Conservation (phyloP, 2,797 vertebrate species). For the Decapterus maruadsi region DNA sequence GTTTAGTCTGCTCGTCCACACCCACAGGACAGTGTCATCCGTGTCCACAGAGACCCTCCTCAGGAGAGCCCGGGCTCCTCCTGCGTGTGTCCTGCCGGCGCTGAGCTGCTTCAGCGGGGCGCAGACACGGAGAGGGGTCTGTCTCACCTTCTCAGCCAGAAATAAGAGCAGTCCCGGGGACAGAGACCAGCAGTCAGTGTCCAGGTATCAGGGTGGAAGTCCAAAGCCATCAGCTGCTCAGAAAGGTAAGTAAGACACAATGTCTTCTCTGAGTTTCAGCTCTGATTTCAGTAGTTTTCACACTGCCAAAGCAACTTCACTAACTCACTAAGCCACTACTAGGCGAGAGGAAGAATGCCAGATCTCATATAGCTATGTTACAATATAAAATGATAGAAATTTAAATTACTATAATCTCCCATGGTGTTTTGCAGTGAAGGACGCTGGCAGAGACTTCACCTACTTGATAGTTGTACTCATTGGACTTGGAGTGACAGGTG, state of each 20-base stretch:
- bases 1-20: constrained; percentile 19
- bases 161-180: constrained; percentile 66
- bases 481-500: constrained; percentile 94
- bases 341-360: too few species aligned
- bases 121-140: constrained; percentile 51
- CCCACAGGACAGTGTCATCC: constrained; percentile 23
- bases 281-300: not conserved
- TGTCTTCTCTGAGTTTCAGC: not conserved
- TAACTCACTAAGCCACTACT: too few species aligned
- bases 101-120: constrained; percentile 24
- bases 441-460: constrained; percentile 93
- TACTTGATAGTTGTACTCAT: constrained; percentile 93
- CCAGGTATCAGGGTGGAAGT: constrained; percentile 63
- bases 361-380: too few species aligned
- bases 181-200: constrained; percentile 77
- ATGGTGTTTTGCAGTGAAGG: constrained; percentile 87
- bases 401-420: not conserved
- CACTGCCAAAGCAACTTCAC: not conserved
- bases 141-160: constrained; percentile 46
- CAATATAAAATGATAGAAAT: too few species aligned
- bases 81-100: not conserved
- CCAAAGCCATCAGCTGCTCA: constrained; percentile 81
- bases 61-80: not conserved
- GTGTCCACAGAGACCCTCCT: not conserved
- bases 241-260: constrained; percentile 85